A percentile compares a stretch with the other conserved stretches of the same genome.
Evolutionary conservation across 2,113 vertebrate genomes (phyloP).

Genomic region (Tetrao urogallus): DNA sequence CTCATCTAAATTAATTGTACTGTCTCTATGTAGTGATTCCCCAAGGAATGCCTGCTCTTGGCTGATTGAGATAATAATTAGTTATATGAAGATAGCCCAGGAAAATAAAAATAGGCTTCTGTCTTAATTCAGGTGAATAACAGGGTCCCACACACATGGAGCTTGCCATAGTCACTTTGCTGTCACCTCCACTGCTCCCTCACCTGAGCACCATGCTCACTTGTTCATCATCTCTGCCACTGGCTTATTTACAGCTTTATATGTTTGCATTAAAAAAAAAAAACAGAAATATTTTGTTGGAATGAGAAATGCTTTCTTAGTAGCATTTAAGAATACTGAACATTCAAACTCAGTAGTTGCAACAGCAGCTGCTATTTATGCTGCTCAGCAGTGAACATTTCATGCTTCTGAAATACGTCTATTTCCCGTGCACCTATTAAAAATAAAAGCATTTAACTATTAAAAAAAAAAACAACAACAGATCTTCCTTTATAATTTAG

Average conservation of each 20-base stretch:
- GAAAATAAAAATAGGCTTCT: conserved; percentile 37
- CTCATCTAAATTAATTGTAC: conserved; percentile 58
- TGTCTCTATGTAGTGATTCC: conserved; percentile 32
- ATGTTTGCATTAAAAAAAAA: neutral
- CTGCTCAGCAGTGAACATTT: neutral
- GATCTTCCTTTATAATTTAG: conserved; percentile 16
- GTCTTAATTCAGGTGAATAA: neutral
- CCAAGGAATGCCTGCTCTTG: conserved; percentile 48
- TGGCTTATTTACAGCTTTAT: neutral
- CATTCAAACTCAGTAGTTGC: neutral
- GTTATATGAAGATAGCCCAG: conserved; percentile 24
- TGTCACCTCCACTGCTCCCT: neutral
- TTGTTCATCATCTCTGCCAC: neutral
- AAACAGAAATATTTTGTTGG: neutral
- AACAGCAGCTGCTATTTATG: neutral
- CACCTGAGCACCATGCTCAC: neutral
- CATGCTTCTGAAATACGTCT: neutral
- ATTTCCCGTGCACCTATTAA: neutral
- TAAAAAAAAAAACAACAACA: neutral
- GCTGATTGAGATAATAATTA: conserved; percentile 64
- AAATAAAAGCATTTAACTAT: neutral
- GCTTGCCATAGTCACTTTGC: neutral
- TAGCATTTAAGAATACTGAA: neutral
- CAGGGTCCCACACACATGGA: neutral
- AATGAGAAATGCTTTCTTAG: neutral